phyloP scores from a whole-genome alignment of 2,888 invertebrate species.

The Acanthopleura granulata region DNA sequence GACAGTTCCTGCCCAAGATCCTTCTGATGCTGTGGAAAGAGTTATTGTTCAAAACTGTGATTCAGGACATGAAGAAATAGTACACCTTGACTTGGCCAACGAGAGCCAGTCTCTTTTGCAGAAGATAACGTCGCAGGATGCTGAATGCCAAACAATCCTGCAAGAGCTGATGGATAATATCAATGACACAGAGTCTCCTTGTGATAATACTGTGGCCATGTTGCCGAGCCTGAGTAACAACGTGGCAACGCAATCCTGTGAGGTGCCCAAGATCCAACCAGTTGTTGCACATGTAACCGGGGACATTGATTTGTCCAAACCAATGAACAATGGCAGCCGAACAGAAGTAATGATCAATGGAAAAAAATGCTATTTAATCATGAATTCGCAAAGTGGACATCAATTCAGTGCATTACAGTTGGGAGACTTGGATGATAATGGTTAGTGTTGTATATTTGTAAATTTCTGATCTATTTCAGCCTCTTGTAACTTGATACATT shows the following conservation, averaged over 20 bases:
- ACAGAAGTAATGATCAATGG: conserved; percentile 67
- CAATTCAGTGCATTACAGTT: conserved; percentile 65
- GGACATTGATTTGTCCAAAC: conserved; percentile 30
- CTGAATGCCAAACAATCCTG: neutral
- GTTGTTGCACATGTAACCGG: too few relatives aligned
- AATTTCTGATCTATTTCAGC: too few relatives aligned
- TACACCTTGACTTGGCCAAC: neutral
- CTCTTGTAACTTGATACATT: too few relatives aligned
- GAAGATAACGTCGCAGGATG: neutral
- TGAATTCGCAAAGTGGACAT: conserved; percentile 64
- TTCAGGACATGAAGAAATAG: neutral
- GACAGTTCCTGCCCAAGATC: too few relatives aligned
- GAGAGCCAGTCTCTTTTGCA: neutral
- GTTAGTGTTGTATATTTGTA: too few relatives aligned
- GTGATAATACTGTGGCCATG: neutral
- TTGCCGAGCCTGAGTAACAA: too few relatives aligned
- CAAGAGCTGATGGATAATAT: neutral
- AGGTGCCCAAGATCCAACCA: too few relatives aligned
- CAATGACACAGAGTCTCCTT: neutral
- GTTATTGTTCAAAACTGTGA: neutral
- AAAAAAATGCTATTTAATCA: conserved; percentile 68
- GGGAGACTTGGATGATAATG: too few relatives aligned
- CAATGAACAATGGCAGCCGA: conserved; percentile 55
- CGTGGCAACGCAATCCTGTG: too few relatives aligned
- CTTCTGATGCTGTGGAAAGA: neutral